Percentiles rank a stretch among this genome's conserved stretches.
Evolutionary conservation across 2,888 invertebrate genomes (phyloP).

Genomic region (Antheraea assamensis): DNA sequence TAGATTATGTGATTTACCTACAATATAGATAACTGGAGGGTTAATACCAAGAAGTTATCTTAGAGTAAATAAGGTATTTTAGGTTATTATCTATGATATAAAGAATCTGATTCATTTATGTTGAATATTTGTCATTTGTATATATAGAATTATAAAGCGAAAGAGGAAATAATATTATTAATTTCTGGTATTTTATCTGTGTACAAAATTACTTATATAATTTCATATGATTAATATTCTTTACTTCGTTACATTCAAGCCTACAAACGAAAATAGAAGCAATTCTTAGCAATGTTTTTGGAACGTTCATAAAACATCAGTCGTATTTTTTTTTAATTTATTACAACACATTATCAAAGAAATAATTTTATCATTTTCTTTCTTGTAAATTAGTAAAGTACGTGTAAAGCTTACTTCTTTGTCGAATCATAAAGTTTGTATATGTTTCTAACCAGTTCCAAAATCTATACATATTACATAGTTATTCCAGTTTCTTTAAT

Average conservation of each 20-base stretch:
- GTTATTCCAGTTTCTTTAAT: too few relatives aligned
- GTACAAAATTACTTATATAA: not conserved
- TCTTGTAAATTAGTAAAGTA: too few relatives aligned
- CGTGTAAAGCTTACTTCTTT: too few relatives aligned
- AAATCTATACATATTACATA: not conserved
- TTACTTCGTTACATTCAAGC: too few relatives aligned
- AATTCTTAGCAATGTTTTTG: not conserved
- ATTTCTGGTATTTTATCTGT: not conserved
- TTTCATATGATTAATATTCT: too few relatives aligned
- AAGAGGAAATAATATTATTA: not conserved
- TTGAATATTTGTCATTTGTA: not conserved
- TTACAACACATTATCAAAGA: not conserved
- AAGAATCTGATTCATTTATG: not conserved
- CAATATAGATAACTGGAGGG: not conserved
- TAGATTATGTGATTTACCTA: not conserved
- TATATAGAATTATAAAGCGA: not conserved
- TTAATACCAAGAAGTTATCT: not conserved
- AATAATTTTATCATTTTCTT: too few relatives aligned
- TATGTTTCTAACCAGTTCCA: not conserved
- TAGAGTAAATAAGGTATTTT: not conserved
- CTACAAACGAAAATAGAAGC: not conserved
- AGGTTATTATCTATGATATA: too few relatives aligned
- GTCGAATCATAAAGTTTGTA: not conserved
- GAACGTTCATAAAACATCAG: not conserved
- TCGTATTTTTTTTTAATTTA: not conserved